Evolutionary conservation across 2,113 vertebrate genomes (phyloP).

Genomic region (Gopherus evgoodei): DNA sequence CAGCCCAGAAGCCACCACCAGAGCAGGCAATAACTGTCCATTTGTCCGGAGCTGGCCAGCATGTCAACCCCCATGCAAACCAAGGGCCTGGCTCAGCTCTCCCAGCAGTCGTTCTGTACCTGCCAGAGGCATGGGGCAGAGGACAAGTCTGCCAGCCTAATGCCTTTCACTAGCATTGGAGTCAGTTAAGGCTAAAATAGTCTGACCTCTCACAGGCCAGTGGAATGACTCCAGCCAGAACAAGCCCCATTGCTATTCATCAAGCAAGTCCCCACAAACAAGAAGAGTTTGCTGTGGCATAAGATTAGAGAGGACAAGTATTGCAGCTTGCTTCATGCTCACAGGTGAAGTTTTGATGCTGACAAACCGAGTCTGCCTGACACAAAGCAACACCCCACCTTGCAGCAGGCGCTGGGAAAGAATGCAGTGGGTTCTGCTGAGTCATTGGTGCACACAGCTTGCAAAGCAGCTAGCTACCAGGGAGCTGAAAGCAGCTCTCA

Average conservation of each 20-base stretch:
- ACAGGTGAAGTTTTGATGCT: neutral
- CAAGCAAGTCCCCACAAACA: neutral
- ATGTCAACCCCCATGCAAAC: too few species aligned
- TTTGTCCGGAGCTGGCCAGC: too few species aligned
- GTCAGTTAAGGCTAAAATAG: neutral
- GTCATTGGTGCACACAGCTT: neutral
- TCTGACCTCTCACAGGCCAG: neutral
- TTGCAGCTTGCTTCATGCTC: too few species aligned
- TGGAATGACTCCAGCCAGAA: neutral
- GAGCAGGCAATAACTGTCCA: too few species aligned
- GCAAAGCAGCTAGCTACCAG: neutral
- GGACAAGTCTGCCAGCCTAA: too few species aligned
- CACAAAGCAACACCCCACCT: too few species aligned
- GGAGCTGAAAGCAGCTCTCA: neutral
- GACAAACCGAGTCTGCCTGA: too few species aligned
- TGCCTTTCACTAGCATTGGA: too few species aligned
- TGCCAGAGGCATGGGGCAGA: too few species aligned
- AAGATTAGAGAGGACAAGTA: neutral
- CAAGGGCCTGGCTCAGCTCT: too few species aligned
- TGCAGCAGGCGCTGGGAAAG: neutral
- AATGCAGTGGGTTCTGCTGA: neutral
- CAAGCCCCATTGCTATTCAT: neutral
- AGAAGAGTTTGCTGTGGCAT: neutral
- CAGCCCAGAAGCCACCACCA: too few species aligned
- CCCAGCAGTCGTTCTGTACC: too few species aligned